Base-by-base conservation (phyloP, 1,140 invertebrate species). In the Zaprionus vittiger region DNA sequence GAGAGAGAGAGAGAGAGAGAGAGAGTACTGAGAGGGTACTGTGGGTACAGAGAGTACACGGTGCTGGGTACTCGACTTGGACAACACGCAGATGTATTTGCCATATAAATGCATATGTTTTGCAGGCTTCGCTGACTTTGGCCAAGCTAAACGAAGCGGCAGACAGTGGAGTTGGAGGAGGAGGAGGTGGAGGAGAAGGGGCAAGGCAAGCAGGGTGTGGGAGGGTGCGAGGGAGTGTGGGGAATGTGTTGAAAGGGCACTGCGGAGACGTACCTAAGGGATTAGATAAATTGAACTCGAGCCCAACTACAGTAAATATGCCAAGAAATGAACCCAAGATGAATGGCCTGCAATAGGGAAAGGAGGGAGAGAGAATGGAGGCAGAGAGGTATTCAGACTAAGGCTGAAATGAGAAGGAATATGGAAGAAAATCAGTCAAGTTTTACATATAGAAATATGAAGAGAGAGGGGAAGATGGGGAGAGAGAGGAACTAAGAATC, bases 41-140 rank as follows among this genome's bases (percentile, higher is more conserved):
- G 24, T 5, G 28, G 11, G 26, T 31, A 28, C 6, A 0, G 26
- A 28, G 6, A 28, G 11, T 63, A 4, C 47, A 14, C 47, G 26
- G 5, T 54, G 11, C 55, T 54, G 64, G n/a, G 31, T 66, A 44
- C 62, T 66, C 55, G 65, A 55, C 20, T 69, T 57, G 73, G 61
- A 76, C 68, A 76, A 65, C 68, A 61, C 61, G 55, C 69, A 65
- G 34, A 34, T 76, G 68, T 61, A 65, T 20, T 55, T 72, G 67
- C n/a, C 26, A 54, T 72, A 65, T 61, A 72, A 76, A 66, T 76
- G 73, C 73, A 76, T 76, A 76, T 76, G 73, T 61, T 76, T 72
- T 61, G 73, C 73, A 76, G 61, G 73, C 73, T 64, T 69, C 60
- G 64, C 52, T 71, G 49, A 75, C 67, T 75, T 70, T 70, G 67